Percentiles rank a stretch among this genome's conserved stretches.
Evolutionary conservation across 2,113 vertebrate genomes (phyloP).

Genomic region (Macrotis lagotis): DNA sequence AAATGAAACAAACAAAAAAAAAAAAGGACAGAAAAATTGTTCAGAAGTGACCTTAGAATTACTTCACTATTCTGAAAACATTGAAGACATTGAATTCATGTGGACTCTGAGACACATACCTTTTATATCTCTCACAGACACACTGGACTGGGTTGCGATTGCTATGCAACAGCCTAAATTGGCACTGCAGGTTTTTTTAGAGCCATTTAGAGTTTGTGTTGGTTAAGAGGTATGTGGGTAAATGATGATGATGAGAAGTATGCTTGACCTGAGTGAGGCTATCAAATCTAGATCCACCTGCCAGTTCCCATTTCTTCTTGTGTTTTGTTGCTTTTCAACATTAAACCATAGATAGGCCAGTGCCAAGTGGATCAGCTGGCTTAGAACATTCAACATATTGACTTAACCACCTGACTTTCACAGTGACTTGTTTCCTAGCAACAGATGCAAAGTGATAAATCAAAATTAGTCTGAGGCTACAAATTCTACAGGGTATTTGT

Average conservation of each 20-base stretch:
- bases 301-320: conserved; percentile 81
- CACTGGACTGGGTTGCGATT: conserved; percentile 82
- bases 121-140: conserved; percentile 80
- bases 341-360: conserved; percentile 76
- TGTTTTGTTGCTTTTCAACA: conserved; percentile 79
- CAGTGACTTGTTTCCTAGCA: conserved; percentile 84
- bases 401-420: conserved; percentile 81
- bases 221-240: conserved; percentile 68
- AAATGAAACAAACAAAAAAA: conserved; percentile 63
- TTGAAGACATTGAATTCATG: conserved; percentile 77
- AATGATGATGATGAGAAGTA: conserved; percentile 67
- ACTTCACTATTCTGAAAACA: conserved; percentile 84
- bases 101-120: conserved; percentile 76
- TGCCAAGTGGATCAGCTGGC: conserved; percentile 81
- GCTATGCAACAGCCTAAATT: conserved; percentile 83
- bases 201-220: conserved; percentile 75
- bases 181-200: conserved; percentile 72
- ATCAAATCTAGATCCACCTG: conserved; percentile 78
- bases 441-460: conserved; percentile 82
- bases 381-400: conserved; percentile 76
- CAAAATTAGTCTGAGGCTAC: conserved; percentile 84
- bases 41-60: conserved; percentile 91
- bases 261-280: conserved; percentile 75
- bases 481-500: conserved; percentile 89
- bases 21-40: conserved; percentile 84